These are phyloP conservation scores for Eudasyphora cyanicolor DNA, from an alignment of 2,888 invertebrate species.

Conservation along the genomic window DNA sequence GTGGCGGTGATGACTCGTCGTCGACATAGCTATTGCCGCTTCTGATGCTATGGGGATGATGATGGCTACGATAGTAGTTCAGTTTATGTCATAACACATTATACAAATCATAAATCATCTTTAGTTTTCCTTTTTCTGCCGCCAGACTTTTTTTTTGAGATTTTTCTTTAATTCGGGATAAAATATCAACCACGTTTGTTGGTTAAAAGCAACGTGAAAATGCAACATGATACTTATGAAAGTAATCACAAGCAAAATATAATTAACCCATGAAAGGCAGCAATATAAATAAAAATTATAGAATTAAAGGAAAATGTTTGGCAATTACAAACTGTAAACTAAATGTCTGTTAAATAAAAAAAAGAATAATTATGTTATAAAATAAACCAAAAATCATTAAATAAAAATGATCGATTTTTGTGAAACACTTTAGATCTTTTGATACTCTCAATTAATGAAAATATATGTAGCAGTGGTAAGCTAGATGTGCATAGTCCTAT, in stretches of 20 bases:
- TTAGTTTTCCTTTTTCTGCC: slow-evolving; percentile 45
- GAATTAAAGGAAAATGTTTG: too few relatives aligned
- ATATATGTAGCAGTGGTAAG: too few relatives aligned
- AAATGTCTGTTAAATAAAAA: too few relatives aligned
- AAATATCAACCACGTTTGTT: slow-evolving; percentile 12
- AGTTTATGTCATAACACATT: slow-evolving; percentile 60
- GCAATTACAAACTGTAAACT: too few relatives aligned
- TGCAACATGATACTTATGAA: neutral
- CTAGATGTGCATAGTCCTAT: too few relatives aligned
- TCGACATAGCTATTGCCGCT: neutral
- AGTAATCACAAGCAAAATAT: neutral
- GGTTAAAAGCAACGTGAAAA: neutral
- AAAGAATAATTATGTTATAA: too few relatives aligned
- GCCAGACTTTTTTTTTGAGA: slow-evolving; percentile 10
- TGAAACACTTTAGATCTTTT: too few relatives aligned
- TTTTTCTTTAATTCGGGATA: slow-evolving; percentile 12
- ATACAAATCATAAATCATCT: slow-evolving; percentile 62
- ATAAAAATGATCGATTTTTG: too few relatives aligned
- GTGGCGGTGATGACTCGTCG: slow-evolving; percentile 6
- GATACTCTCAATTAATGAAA: too few relatives aligned
- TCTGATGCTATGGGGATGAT: neutral
- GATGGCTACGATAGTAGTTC: neutral
- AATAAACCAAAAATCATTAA: too few relatives aligned
- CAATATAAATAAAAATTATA: too few relatives aligned
- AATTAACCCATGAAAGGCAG: neutral